Evolutionary conservation across 2,113 vertebrate genomes (phyloP).

Genomic region (Daboia siamensis): DNA sequence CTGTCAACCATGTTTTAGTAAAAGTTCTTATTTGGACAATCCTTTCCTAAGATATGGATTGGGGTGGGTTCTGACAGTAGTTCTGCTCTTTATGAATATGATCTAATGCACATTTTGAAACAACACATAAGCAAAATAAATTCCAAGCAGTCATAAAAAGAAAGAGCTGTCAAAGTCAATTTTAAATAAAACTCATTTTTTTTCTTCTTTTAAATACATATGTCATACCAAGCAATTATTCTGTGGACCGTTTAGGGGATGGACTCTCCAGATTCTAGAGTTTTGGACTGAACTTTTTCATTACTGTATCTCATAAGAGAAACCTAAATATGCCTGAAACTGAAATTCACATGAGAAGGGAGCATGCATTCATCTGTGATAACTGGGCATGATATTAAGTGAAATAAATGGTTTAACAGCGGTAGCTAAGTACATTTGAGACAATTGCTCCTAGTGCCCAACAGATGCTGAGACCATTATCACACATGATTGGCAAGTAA

Average conservation of each 20-base stretch:
- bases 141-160: slow-evolving; percentile 33
- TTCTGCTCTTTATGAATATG: slow-evolving; percentile 21
- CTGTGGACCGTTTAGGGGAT: background rate
- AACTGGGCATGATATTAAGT: background rate
- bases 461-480: background rate
- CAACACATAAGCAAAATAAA: slow-evolving; percentile 17
- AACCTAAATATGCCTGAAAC: background rate
- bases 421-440: background rate
- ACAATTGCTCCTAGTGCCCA: background rate
- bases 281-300: background rate
- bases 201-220: slow-evolving; percentile 1
- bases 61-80: background rate
- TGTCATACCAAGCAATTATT: background rate
- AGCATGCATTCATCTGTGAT: background rate
- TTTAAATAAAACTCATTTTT: slow-evolving; percentile 18
- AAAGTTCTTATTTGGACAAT: no score
- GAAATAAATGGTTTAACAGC: background rate
- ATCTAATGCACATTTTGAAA: slow-evolving; percentile 10
- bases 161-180: slow-evolving; percentile 17
- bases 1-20: no score
- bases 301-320: background rate
- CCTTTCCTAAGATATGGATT: no score
- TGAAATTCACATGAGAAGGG: background rate
- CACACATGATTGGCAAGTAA: background rate
- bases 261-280: background rate